A percentile compares a stretch with the other conserved stretches of the same genome.
Conservation (phyloP, 2,888 invertebrate genomes). For the Pardosa pseudoannulata region DNA sequence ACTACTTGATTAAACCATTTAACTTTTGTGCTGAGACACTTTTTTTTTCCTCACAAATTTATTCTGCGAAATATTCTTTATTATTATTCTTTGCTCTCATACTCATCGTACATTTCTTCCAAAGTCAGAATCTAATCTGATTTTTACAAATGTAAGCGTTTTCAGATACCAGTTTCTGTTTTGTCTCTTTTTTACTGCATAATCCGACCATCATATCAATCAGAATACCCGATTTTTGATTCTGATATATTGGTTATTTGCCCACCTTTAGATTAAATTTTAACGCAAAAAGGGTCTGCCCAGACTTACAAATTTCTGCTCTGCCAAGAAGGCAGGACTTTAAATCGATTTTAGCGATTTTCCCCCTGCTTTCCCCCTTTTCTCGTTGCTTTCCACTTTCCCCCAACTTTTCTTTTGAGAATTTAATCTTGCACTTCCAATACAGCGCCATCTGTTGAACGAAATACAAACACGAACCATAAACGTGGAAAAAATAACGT, state of each 20-base stretch:
- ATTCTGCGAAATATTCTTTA: too few species aligned
- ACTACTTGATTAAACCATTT: too few species aligned
- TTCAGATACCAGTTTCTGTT: slow-evolving; percentile 3
- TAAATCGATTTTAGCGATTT: slow-evolving; percentile 72
- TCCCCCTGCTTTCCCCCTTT: slow-evolving; percentile 3
- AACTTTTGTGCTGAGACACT: too few species aligned
- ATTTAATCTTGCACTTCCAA: slow-evolving; percentile 69
- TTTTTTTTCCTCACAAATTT: background rate
- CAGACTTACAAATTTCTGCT: slow-evolving; percentile 64
- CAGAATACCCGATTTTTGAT: slow-evolving; percentile 51
- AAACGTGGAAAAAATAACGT: slow-evolving; percentile 60
- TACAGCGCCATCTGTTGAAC: slow-evolving; percentile 67
- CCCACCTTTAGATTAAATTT: slow-evolving; percentile 62
- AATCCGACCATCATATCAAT: slow-evolving; percentile 49
- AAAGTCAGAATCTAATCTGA: background rate
- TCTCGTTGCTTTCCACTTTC: slow-evolving; percentile 53
- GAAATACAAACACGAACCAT: slow-evolving; percentile 70
- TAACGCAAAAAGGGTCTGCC: slow-evolving; percentile 36
- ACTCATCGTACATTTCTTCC: background rate
- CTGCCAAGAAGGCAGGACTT: slow-evolving; percentile 40
- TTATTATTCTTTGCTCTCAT: too few species aligned
- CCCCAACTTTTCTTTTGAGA: slow-evolving; percentile 65
- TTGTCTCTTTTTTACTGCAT: slow-evolving; percentile 21
- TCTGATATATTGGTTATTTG: slow-evolving; percentile 56
- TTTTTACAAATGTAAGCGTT: slow-evolving; percentile 10